Percentiles rank a stretch among this genome's conserved stretches.
Evolutionary conservation across 2,113 vertebrate species (phyloP).

Genomic region (Neolamprologus kungweensis): DNA sequence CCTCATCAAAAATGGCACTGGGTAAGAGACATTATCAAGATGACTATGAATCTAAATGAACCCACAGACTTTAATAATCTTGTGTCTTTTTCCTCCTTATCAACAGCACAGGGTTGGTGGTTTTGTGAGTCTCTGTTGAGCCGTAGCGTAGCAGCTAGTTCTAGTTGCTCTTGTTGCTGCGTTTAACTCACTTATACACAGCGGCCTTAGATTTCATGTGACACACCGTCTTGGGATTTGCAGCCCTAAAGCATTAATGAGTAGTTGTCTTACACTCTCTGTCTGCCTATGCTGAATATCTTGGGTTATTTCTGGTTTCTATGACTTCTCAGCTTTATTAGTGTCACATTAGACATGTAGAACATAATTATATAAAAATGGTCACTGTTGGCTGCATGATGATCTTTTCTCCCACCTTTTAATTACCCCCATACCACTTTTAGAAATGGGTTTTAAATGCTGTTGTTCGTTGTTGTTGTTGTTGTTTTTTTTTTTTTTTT

Average conservation of each 20-base stretch:
- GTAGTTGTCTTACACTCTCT: neutral
- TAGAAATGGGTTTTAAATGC: neutral
- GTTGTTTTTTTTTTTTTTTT: accelerated
- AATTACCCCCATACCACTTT: neutral
- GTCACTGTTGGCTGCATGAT: neutral
- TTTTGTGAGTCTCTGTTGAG: conserved; percentile 36
- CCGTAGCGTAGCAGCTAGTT: conserved; percentile 5
- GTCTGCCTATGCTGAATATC: neutral
- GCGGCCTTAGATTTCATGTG: neutral
- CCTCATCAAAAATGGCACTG: conserved; percentile 55
- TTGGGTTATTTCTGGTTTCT: neutral
- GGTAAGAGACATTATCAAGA: conserved; percentile 42
- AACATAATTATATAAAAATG: neutral
- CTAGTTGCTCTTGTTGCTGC: neutral
- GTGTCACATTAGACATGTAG: neutral
- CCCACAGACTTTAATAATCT: neutral
- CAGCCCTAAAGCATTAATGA: neutral
- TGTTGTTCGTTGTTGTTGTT: neutral
- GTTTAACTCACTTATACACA: neutral
- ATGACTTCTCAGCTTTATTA: neutral
- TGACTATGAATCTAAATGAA: neutral
- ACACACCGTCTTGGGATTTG: neutral
- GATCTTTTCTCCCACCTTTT: neutral
- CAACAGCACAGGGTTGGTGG: conserved; percentile 40
- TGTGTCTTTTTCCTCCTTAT: conserved; percentile 15